phyloP scores from a whole-genome alignment of 2,888 invertebrate species.

The Chalcis sispes region DNA sequence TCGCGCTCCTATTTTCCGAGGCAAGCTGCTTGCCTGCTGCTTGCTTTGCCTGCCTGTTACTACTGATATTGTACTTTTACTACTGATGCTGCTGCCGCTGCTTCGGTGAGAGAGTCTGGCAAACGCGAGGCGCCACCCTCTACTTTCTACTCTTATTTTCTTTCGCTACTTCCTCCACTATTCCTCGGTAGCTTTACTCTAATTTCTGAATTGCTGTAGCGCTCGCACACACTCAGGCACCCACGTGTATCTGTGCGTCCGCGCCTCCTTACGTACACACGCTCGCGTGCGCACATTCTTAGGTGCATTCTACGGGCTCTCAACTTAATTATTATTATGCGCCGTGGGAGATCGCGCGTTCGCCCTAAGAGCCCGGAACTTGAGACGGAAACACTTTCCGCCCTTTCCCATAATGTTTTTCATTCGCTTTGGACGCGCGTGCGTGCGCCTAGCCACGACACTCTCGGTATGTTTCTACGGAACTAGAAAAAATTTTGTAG shows the following conservation, averaged over 20 bases:
- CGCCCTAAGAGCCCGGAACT: too few relatives aligned
- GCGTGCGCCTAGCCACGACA: too few relatives aligned
- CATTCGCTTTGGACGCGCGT: too few relatives aligned
- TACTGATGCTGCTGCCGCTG: background rate
- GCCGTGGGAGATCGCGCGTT: too few relatives aligned
- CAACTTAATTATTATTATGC: background rate
- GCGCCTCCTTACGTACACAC: background rate
- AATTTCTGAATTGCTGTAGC: constrained; percentile 21
- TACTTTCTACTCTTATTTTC: background rate
- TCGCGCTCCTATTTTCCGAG: too few relatives aligned
- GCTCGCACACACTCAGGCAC: background rate
- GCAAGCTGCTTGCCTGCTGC: too few relatives aligned
- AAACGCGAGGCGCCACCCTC: too few relatives aligned
- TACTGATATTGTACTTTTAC: background rate
- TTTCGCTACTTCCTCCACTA: background rate
- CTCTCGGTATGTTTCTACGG: too few relatives aligned
- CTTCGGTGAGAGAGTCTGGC: background rate
- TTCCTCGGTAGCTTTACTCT: constrained; percentile 10
- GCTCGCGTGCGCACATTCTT: background rate
- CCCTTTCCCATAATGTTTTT: too few relatives aligned
- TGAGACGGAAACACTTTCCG: too few relatives aligned
- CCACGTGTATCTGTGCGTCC: background rate
- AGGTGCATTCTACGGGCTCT: background rate
- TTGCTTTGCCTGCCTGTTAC: background rate
- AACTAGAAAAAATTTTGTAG: too few relatives aligned